Base-by-base conservation (phyloP, 35 echinoderm and acorn worm genomes). In the Lytechinus pictus region DNA sequence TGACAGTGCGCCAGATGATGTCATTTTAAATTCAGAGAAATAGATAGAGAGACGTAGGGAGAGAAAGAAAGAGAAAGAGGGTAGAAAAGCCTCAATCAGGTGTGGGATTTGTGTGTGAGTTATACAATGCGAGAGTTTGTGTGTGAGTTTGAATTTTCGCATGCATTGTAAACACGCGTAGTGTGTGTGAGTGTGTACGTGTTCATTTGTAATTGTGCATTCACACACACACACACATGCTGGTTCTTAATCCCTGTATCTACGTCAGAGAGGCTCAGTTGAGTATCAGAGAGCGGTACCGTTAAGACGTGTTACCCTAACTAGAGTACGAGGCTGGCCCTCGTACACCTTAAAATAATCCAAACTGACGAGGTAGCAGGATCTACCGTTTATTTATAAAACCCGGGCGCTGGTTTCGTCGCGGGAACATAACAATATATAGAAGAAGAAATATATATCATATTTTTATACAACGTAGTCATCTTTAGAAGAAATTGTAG, bases 331-430 rank as follows among this genome's bases (percentile, higher is more conserved):
- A 33, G 88, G 88, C 88, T 90, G 88, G 88, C n/a, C 88, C 88
- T 90, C 88, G 88, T 90, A 90, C 88, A 90, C 33, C 88, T 13
- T 14, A 10, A 44, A 90, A 90, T 13, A 14, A 44, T 16, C 44
- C 88, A 90, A 90, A 33, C 88, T 90, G 88, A 90, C 88, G 88
- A 44, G 88, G 88, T 90, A 90, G 88, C 88, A 44, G 88, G 88
- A 52, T 90, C 88, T 90, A 90, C 88, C 88, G 16, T 54, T 90
- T 54, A 90, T 90, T 90, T 90, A 90, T 90, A 90, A 51, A 58
- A 54, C 88, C 88, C 88, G 27, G 88, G 88, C 88, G 88, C 88
- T 90, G 88, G 88, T 90, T 90, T 90, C 88, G 88, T 90, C 88
- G 88, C 27, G 88, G 88, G 88, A 54, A 52, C n/a, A 29, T 54